Evolutionary conservation across 2,888 invertebrate species (phyloP), one percentile per base, ranked within the genome.

Genomic region (Bombyx huttoni): DNA sequence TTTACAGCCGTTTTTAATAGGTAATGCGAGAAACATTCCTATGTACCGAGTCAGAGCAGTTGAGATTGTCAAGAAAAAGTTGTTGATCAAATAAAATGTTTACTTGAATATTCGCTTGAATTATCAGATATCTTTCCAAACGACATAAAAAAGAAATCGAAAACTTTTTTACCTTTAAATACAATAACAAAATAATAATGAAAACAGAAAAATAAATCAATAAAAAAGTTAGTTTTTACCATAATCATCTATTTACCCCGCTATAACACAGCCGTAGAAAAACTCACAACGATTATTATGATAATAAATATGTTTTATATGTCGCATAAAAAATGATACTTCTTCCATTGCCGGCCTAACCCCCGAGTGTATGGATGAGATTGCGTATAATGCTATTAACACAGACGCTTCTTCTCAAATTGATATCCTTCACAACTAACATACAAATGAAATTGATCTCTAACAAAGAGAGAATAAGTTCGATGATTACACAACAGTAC

Each of bases 241-340:
- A 73, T 76, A 71, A 73, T 75, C 70, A 70, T 75, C 74, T 81
- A 78, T 82, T 82, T 81, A 81, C 81, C 74, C 75, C 67, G 60
- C 68, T 72, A 75, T 74, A 82, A 82, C 79, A 83, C 73, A 75
- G 72, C 72, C 71, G 69, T 78, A 73, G 76, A 75, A 78, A 77
- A 85, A 82, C 80, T 85, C 80, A 68, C n/a, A 73, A 73, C 86
- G 81, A 82, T 86, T 85, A 87, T 81, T 81, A 85, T 83, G 81
- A 85, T 78, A 78, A 87, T 88, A 88, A 88, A 87, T 88, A 88
- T 87, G 88, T 87, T 88, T 88, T 88, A 88, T 88, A 87, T 81
- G 86, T 81, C 79, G 74, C 81, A 87, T 87, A 88, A 87, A 87
- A 87, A 86, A 83, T 83, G 77, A 86, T 86, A 81, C 78, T 81